These are phyloP conservation scores for Agrilus biguttatus DNA, from an alignment of 2,888 invertebrate genomes.

Conservation along the genomic window DNA sequence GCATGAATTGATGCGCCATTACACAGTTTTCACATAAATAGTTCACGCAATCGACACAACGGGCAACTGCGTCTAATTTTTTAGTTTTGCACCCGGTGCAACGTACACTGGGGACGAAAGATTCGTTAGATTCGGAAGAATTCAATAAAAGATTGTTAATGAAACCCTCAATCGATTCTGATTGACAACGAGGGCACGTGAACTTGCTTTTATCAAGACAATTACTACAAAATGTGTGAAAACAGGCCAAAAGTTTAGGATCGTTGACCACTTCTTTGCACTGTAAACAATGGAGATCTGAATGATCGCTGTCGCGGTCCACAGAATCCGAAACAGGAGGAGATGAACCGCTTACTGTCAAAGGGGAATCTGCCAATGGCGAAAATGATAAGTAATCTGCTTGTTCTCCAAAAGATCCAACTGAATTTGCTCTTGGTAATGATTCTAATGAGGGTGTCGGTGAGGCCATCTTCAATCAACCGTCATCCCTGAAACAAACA, in stretches of 20 bases:
- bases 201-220: conserved; percentile 71
- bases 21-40: conserved; percentile 94
- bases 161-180: conserved; percentile 33
- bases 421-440: conserved; percentile 79
- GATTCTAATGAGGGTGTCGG: conserved; percentile 86
- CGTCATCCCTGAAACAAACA: conserved; percentile 63
- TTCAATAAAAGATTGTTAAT: conserved; percentile 25
- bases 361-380: conserved; percentile 50
- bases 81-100: conserved; percentile 96
- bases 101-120: conserved; percentile 42
- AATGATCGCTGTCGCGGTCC: conserved; percentile 41
- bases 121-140: conserved; percentile 20
- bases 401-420: conserved; percentile 74
- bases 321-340: conserved; percentile 75
- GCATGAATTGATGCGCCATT: conserved; percentile 98
- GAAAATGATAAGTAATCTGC: conserved; percentile 55
- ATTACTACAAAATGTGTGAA: conserved; percentile 71
- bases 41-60: conserved; percentile 93
- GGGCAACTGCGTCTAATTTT: conserved; percentile 86
- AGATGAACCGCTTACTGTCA: conserved; percentile 76
- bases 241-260: conserved; percentile 65
- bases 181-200: conserved; percentile 55
- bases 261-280: conserved; percentile 64
- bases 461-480: conserved; percentile 88
- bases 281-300: conserved; percentile 41